Percentiles rank a stretch among this genome's conserved stretches.
Evolutionary conservation across 2,113 vertebrate genomes (phyloP).

Genomic region (Pterocles burchelli): DNA sequence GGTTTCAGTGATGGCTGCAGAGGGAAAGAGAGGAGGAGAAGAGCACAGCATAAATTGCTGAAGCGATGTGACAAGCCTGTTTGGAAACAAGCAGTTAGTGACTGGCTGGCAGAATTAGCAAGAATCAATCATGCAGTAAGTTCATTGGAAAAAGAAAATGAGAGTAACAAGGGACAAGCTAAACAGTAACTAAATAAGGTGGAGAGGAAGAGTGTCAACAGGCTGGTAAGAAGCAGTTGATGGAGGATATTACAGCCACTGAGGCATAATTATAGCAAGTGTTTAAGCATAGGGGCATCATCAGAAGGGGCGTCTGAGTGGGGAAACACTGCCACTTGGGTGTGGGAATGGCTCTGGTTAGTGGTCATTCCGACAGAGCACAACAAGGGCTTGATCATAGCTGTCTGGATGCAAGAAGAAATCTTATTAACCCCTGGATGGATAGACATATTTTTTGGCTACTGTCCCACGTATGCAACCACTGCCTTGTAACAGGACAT

Average conservation of each 20-base stretch:
- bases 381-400: neutral
- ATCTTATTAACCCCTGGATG: neutral
- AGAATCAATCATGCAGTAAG: constrained; percentile 18
- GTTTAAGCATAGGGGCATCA: neutral
- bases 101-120: neutral
- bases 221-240: neutral
- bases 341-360: neutral
- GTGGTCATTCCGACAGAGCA: neutral
- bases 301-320: neutral
- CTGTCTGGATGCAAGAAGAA: neutral
- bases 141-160: constrained; percentile 25
- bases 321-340: neutral
- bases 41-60: neutral
- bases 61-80: neutral
- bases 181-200: neutral
- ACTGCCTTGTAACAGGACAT: neutral
- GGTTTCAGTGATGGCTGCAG: neutral
- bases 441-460: neutral
- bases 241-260: neutral
- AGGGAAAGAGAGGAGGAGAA: neutral
- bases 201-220: neutral
- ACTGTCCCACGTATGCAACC: accelerated
- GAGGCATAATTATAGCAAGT: neutral
- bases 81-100: constrained; percentile 1
- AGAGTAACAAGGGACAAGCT: neutral